A percentile compares a stretch with the other conserved stretches of the same genome.
Conservation (phyloP, 2,113 vertebrate species). For the Nyctereutes procyonoides region DNA sequence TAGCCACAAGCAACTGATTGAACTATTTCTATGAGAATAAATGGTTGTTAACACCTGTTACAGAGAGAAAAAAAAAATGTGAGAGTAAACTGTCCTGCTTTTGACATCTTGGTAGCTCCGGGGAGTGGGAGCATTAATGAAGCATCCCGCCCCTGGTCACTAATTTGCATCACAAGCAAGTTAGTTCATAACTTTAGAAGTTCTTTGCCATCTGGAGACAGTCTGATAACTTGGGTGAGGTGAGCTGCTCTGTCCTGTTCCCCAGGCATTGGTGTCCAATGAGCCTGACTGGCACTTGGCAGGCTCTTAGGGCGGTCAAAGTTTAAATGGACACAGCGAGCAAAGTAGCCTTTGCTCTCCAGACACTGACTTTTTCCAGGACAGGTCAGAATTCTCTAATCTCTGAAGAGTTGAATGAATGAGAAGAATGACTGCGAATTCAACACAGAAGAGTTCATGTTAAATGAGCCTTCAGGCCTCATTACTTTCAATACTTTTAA, state of each 20-base stretch:
- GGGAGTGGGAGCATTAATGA: conserved; percentile 34
- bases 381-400: background rate
- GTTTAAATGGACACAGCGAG: background rate
- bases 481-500: conserved; percentile 21
- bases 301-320: background rate
- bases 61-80: conserved; percentile 39
- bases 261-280: background rate
- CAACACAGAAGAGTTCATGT: background rate
- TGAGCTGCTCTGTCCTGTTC: background rate
- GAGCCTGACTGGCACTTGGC: background rate
- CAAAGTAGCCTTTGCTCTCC: background rate
- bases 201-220: conserved; percentile 42
- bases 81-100: conserved; percentile 42
- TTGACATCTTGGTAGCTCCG: background rate
- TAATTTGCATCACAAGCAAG: conserved; percentile 41
- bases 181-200: conserved; percentile 34
- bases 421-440: background rate
- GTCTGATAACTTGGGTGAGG: background rate
- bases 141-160: background rate
- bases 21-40: conserved; percentile 52
- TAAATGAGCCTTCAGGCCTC: background rate
- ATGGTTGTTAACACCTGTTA: background rate
- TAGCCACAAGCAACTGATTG: background rate
- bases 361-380: background rate
- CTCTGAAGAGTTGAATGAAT: background rate